Percentiles rank a stretch among this genome's conserved stretches.
Conservation (phyloP, 92 coral and sea anemone genomes). For the Parazoanthus darwini region DNA sequence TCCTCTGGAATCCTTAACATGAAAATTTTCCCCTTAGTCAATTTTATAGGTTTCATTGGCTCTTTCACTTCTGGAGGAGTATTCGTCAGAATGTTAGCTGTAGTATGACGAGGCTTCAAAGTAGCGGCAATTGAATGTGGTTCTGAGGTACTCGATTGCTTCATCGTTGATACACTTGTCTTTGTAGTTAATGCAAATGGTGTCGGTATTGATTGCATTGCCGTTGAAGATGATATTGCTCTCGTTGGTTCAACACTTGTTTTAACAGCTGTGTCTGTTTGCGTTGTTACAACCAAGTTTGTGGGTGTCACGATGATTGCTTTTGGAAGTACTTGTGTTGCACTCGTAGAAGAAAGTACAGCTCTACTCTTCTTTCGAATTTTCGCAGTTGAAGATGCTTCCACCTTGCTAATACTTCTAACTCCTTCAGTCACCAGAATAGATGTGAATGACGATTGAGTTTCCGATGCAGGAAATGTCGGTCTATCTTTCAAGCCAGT, state of each 20-base stretch:
- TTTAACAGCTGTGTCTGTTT: not conserved
- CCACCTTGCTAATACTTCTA: not conserved
- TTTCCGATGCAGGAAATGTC: not conserved
- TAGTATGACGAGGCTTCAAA: not conserved
- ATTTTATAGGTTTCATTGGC: not conserved
- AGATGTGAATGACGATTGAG: not conserved
- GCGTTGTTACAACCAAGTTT: not conserved
- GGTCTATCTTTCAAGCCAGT: not conserved
- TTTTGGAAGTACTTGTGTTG: not conserved
- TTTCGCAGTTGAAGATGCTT: not conserved
- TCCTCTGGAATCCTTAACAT: conserved; percentile 51
- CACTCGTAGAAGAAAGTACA: not conserved
- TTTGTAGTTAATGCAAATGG: not conserved
- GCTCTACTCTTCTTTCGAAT: not conserved
- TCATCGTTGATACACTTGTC: not conserved
- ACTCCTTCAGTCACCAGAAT: not conserved
- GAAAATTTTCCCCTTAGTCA: not conserved
- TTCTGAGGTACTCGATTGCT: not conserved
- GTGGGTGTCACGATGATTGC: not conserved
- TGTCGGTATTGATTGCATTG: not conserved
- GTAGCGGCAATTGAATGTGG: not conserved
- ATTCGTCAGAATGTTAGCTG: not conserved
- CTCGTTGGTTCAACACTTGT: not conserved
- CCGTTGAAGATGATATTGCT: not conserved
- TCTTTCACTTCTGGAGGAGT: not conserved